These are phyloP conservation scores for Drosophila imparisetae DNA, from an alignment of 2,888 invertebrate genomes.

Conservation along the genomic window DNA sequence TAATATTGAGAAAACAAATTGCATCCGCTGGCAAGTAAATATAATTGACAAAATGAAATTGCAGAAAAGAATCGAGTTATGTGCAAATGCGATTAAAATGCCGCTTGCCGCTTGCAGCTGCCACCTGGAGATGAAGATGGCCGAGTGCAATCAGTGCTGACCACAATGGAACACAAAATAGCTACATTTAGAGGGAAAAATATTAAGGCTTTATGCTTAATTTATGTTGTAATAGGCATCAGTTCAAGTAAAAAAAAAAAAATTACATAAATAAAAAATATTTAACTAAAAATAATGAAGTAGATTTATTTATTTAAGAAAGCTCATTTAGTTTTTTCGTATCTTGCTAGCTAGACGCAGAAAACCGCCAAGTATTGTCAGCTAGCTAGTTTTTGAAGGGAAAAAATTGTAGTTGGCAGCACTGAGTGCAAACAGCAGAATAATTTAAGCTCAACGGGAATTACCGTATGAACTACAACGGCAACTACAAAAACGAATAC, in stretches of 20 bases:
- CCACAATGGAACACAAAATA: neutral
- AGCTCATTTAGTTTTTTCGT: neutral
- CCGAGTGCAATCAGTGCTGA: conserved; percentile 38
- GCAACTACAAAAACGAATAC: conserved; percentile 28
- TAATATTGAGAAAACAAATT: conserved; percentile 52
- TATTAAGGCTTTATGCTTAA: neutral
- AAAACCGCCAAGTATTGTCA: no score
- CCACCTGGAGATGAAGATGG: neutral
- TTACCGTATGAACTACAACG: conserved; percentile 45
- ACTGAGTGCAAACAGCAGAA: conserved; percentile 55
- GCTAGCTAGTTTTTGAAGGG: neutral
- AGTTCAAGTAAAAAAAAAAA: neutral
- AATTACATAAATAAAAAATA: neutral
- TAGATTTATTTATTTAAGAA: neutral
- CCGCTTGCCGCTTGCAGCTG: conserved; percentile 34
- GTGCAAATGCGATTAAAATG: conserved; percentile 73
- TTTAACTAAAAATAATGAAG: neutral
- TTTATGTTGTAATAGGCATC: neutral
- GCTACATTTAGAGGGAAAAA: neutral
- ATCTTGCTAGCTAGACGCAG: neutral
- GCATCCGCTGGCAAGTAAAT: conserved; percentile 52
- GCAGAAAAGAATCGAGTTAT: conserved; percentile 75
- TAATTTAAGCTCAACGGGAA: conserved; percentile 65
- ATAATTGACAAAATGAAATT: conserved; percentile 71
- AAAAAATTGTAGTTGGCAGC: neutral